A percentile compares a stretch with the other conserved stretches of the same genome.
Conservation (phyloP, 2,113 vertebrate genomes). For the Caretta caretta region DNA sequence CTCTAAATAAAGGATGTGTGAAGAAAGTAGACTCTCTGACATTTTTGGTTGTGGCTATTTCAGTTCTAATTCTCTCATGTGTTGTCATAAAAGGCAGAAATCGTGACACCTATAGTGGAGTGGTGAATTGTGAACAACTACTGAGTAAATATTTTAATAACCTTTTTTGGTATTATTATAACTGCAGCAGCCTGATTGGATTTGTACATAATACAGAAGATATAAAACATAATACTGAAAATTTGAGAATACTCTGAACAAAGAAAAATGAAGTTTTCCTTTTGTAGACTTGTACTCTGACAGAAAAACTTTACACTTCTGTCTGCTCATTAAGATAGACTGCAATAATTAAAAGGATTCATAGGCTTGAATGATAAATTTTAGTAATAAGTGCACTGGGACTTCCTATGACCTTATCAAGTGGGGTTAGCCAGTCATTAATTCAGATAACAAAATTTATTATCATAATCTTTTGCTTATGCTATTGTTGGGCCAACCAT, state of each 20-base stretch:
- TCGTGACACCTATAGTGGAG: not conserved
- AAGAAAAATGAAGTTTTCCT: not conserved
- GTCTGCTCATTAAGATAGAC: constrained; percentile 51
- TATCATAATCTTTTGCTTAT: constrained; percentile 71
- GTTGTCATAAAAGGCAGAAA: not conserved
- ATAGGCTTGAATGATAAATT: constrained; percentile 64
- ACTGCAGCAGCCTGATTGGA: not conserved
- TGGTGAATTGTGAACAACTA: not conserved
- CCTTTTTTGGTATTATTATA: not conserved
- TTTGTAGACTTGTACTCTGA: not conserved
- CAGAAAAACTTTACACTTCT: constrained; percentile 37
- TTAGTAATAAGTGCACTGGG: constrained; percentile 56
- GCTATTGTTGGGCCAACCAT: constrained; percentile 46
- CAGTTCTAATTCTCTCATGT: not conserved
- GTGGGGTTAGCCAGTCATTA: constrained; percentile 72
- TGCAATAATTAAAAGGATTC: constrained; percentile 63
- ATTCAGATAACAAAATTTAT: constrained; percentile 73
- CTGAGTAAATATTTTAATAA: constrained; percentile 17
- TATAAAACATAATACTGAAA: not conserved
- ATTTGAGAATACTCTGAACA: not conserved
- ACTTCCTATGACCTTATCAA: constrained; percentile 72
- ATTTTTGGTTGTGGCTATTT: not conserved
- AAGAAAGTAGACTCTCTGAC: not conserved
- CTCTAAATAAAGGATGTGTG: not conserved
- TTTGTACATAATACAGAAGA: not conserved